These are phyloP conservation scores for Cinclus mexicanus DNA, from an alignment of 2,113 vertebrate species.

Conservation along the genomic window DNA sequence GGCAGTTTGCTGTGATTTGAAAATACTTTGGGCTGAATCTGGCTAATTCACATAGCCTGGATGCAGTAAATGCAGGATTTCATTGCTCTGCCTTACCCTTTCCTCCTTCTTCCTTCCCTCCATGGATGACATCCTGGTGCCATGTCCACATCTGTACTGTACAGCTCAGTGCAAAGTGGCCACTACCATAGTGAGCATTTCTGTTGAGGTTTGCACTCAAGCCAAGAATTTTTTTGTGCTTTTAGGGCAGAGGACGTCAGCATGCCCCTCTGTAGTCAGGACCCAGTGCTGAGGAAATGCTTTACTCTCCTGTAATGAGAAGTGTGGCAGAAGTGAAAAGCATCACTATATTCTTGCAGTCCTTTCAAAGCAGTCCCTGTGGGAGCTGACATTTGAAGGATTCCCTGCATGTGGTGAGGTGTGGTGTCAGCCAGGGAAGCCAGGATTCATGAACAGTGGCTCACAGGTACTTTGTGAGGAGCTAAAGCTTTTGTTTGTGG, in stretches of 20 bases:
- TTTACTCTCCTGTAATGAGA: background rate
- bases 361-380: background rate
- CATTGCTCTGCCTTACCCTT: background rate
- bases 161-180: background rate
- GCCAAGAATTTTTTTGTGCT: background rate
- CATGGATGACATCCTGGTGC: background rate
- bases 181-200: rapidly evolving
- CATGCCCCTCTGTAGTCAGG: background rate
- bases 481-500: background rate
- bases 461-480: background rate
- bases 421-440: background rate
- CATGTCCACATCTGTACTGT: background rate
- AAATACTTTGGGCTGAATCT: background rate
- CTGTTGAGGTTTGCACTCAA: background rate
- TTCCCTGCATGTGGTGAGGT: background rate
- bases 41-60: background rate
- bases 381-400: constrained; percentile 10
- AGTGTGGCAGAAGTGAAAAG: background rate
- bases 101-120: background rate
- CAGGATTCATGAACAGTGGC: background rate
- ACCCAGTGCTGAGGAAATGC: background rate
- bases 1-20: background rate
- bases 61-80: background rate
- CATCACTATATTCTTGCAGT: background rate
- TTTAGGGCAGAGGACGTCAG: background rate